Evolutionary conservation across 2,888 invertebrate genomes (phyloP).

Genomic region (Macaria liturata): DNA sequence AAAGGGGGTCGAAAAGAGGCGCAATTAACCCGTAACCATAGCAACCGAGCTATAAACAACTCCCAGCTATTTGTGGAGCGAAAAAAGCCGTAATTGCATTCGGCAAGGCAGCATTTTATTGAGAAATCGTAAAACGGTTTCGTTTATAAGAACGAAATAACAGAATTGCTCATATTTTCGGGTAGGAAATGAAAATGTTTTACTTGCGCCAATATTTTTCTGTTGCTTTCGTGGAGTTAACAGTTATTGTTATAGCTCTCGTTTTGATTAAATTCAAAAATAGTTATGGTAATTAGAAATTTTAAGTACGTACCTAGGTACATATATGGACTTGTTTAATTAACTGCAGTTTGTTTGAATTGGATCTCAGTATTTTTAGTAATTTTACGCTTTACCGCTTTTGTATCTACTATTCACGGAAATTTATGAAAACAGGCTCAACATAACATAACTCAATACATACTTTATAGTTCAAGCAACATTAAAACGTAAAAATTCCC

Average conservation of each 20-base stretch:
- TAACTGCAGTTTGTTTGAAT: no score
- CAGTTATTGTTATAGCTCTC: not conserved
- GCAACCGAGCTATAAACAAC: conserved; percentile 27
- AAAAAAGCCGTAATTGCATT: conserved; percentile 22
- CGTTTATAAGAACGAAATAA: conserved; percentile 8
- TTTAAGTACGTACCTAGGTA: no score
- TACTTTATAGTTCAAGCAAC: no score
- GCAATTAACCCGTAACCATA: conserved; percentile 29
- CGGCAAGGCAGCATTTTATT: conserved; percentile 15
- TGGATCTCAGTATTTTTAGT: no score
- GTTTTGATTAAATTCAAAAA: no score
- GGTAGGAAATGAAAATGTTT: conserved; percentile 12
- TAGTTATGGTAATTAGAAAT: no score
- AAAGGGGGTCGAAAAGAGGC: conserved; percentile 4
- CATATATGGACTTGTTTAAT: no score
- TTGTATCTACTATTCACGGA: no score
- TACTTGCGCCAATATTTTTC: conserved; percentile 5
- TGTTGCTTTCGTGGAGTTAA: not conserved
- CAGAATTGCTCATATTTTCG: conserved; percentile 9
- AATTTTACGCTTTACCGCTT: no score
- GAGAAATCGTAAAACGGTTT: conserved; percentile 15
- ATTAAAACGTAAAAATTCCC: no score
- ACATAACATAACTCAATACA: no score
- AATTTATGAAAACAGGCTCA: no score
- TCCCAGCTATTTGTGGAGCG: conserved; percentile 16